Base-by-base conservation (phyloP, 2,113 vertebrate genomes). In the Orthonyx spaldingii region DNA sequence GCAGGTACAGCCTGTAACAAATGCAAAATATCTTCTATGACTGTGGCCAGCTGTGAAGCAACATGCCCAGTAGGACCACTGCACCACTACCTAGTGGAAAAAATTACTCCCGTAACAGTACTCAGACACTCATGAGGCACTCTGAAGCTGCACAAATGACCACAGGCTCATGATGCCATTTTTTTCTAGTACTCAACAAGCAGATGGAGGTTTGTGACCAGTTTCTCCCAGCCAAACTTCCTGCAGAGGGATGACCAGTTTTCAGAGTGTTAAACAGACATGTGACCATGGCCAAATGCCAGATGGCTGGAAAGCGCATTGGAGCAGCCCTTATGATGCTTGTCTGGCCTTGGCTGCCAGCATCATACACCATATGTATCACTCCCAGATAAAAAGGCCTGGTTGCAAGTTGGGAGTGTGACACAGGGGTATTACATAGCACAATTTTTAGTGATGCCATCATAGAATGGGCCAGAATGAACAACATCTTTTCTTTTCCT, bases 231-330 rank as follows among this genome's bases (percentile, higher is more conserved):
- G 89, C 93, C 94, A 96, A 79, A 75, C 50, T 72, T 94, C 85
- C 94, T 90, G 87, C 70, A 59, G 88, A 85, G 90, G 87, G 79
- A 89, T 74, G 87, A 90, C 88, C 77, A 37, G 80, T 75, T 95
- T 95, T 87, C 77, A 92, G 53, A 60, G 35, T 1, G 3, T 81
- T 90, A 78, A 91, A 90, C 56, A 81, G 88, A 93, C 65, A 1
- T 13, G 66, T 74, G 87, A 92, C 69, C n/a, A 59, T 13, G 18
- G 75, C 70, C 56, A 86, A 91, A 57, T 60, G 77, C 87, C 95
- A 97, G 89, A 87, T 66, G 90, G 76, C 85, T 94, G 82, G 46
- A 41, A 79, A 95, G 50, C 81, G 37, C 13, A 27, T 2, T 55
- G 66, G 71, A 94, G 64, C 66, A 75, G 77, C 74, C 64, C 84